Evolutionary conservation across 2,797 vertebrate genomes (phyloP).

Genomic region (Gallinago nigripennis): DNA sequence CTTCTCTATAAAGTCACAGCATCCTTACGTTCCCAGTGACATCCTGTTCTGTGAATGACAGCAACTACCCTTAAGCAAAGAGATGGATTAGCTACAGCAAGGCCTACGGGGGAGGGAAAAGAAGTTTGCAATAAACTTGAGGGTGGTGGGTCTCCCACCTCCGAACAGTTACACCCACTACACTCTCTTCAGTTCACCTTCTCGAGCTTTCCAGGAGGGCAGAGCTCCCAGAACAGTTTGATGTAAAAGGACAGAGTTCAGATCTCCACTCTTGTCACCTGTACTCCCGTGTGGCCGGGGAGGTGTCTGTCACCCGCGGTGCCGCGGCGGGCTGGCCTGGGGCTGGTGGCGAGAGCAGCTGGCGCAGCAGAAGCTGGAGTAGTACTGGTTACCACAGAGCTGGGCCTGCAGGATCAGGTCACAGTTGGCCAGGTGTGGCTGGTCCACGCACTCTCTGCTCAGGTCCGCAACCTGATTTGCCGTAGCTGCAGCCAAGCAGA

Average conservation of each 20-base stretch:
- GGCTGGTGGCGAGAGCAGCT: slow-evolving; percentile 83
- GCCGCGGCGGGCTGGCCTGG: not conserved
- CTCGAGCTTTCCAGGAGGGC: not conserved
- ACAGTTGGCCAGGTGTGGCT: slow-evolving; percentile 93
- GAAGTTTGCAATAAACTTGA: not conserved
- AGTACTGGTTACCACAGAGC: slow-evolving; percentile 90
- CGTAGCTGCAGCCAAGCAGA: slow-evolving; percentile 42
- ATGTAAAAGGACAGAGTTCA: not conserved
- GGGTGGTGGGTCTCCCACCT: not conserved
- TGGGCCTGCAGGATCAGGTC: slow-evolving; percentile 90
- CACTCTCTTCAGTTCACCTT: not conserved
- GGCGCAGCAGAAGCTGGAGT: slow-evolving; percentile 94
- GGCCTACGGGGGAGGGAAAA: not conserved
- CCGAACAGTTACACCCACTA: not conserved
- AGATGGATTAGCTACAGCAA: not conserved
- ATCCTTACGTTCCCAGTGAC: not conserved
- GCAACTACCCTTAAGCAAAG: not conserved
- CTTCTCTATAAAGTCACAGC: not conserved
- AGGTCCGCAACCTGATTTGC: not conserved
- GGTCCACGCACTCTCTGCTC: slow-evolving; percentile 85
- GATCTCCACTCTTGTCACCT: not conserved
- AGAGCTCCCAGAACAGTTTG: not conserved
- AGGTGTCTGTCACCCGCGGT: slow-evolving; percentile 16
- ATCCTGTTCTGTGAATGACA: not conserved
- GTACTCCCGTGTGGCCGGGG: rapidly evolving